Conservation (phyloP, 1,140 invertebrate genomes). For the Diorhabda sublineata region DNA sequence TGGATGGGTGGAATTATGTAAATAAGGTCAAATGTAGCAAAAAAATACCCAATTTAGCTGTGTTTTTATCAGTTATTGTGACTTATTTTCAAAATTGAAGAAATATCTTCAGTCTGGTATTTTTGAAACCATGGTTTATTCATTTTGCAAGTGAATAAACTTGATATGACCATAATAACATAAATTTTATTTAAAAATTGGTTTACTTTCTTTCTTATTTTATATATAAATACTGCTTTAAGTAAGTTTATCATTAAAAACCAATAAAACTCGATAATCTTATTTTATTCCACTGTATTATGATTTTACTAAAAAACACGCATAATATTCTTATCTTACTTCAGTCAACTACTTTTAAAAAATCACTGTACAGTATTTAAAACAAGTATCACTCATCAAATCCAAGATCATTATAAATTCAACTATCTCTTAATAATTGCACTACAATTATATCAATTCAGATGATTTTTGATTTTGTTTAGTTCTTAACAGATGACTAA, state of each 20-base stretch:
- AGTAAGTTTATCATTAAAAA: neutral
- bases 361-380: slow-evolving; percentile 38
- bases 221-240: too few species aligned
- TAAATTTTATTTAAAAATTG: too few species aligned
- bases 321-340: slow-evolving; percentile 27
- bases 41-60: too few species aligned
- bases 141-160: too few species aligned
- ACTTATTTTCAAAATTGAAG: too few species aligned
- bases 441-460: slow-evolving; percentile 16
- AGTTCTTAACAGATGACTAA: neutral
- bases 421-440: slow-evolving; percentile 20
- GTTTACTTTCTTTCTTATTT: slow-evolving; percentile 23
- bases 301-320: slow-evolving; percentile 1
- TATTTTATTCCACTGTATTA: neutral
- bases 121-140: too few species aligned
- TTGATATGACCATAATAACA: too few species aligned
- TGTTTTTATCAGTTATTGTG: too few species aligned
- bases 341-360: slow-evolving; percentile 37
- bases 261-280: slow-evolving; percentile 23
- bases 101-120: too few species aligned
- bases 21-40: too few species aligned
- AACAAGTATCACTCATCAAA: slow-evolving; percentile 25
- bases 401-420: slow-evolving; percentile 8
- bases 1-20: too few species aligned
- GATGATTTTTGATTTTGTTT: slow-evolving; percentile 16